These are phyloP conservation scores for Lasioglossum zephyrum DNA, from an alignment of 2,888 invertebrate species.

Conservation along the genomic window DNA sequence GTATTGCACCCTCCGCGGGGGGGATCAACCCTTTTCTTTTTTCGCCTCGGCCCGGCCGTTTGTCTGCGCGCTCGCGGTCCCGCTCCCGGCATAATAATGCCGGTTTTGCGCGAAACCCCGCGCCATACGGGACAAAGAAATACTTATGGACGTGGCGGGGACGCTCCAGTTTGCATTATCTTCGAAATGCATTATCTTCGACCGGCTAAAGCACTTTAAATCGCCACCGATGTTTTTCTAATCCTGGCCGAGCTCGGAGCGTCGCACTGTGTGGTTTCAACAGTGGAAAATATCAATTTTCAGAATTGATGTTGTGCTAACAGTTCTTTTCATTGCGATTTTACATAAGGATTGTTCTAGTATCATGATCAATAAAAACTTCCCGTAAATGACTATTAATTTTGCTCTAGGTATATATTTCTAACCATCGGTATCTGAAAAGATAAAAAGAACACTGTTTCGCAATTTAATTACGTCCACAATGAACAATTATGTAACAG, in stretches of 20 bases:
- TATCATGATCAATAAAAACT: not conserved
- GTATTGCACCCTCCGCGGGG: not conserved
- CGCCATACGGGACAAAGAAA: not conserved
- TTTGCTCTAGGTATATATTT: too few relatives aligned
- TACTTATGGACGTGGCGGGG: not conserved
- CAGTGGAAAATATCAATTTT: not conserved
- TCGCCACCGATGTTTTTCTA: not conserved
- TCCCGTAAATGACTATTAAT: not conserved
- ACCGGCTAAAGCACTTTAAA: slow-evolving; percentile 15
- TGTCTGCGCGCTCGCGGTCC: not conserved
- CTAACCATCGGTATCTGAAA: not conserved
- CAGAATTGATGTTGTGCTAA: not conserved
- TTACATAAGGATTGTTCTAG: too few relatives aligned
- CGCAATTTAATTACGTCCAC: not conserved
- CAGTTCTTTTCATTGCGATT: too few relatives aligned
- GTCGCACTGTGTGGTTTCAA: not conserved
- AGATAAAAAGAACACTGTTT: not conserved
- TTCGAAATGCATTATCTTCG: slow-evolving; percentile 1
- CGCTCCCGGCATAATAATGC: slow-evolving; percentile 14
- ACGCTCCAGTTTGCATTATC: not conserved
- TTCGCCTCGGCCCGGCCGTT: not conserved
- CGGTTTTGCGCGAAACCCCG: not conserved
- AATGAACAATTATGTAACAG: not conserved
- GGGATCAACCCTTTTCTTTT: not conserved
- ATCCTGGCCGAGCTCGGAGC: not conserved